Evolutionary conservation across 2,888 invertebrate species (phyloP).

Genomic region (Drosophila nigricruria): DNA sequence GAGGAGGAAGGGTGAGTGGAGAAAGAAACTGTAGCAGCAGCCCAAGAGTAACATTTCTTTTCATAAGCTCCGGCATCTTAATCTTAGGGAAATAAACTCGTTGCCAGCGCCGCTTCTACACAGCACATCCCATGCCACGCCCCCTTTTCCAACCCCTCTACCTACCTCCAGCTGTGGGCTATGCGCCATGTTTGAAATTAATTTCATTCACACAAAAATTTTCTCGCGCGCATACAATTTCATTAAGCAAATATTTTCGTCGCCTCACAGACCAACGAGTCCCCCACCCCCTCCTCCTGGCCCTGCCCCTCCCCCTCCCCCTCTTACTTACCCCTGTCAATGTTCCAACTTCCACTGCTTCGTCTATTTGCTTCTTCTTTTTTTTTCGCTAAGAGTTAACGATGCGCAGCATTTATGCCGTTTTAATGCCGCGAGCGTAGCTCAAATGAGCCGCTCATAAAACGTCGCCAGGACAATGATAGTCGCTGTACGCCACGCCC

Average conservation of each 20-base stretch:
- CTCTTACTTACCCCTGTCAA: not conserved
- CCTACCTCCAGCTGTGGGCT: conserved; percentile 32
- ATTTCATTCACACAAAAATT: conserved; percentile 77
- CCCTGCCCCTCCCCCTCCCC: not conserved
- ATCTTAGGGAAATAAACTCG: conserved; percentile 71
- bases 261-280: conserved; percentile 39
- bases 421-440: conserved; percentile 68
- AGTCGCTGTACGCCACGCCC: conserved; percentile 46
- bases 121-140: not conserved
- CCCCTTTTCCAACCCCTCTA: not conserved
- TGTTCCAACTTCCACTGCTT: conserved; percentile 5
- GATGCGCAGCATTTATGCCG: conserved; percentile 71
- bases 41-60: conserved; percentile 53
- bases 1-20: not conserved
- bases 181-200: conserved; percentile 70
- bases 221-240: conserved; percentile 77
- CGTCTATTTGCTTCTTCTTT: conserved; percentile 12
- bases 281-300: not conserved
- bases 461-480: conserved; percentile 55
- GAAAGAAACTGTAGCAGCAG: conserved; percentile 36
- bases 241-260: conserved; percentile 79
- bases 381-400: conserved; percentile 52
- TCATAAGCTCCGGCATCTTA: conserved; percentile 71
- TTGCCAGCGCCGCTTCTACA: conserved; percentile 39
- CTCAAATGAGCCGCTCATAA: conserved; percentile 68